These are phyloP conservation scores for Anguilla marmorata DNA, from an alignment of 2,797 vertebrate genomes.

Conservation along the genomic window DNA sequence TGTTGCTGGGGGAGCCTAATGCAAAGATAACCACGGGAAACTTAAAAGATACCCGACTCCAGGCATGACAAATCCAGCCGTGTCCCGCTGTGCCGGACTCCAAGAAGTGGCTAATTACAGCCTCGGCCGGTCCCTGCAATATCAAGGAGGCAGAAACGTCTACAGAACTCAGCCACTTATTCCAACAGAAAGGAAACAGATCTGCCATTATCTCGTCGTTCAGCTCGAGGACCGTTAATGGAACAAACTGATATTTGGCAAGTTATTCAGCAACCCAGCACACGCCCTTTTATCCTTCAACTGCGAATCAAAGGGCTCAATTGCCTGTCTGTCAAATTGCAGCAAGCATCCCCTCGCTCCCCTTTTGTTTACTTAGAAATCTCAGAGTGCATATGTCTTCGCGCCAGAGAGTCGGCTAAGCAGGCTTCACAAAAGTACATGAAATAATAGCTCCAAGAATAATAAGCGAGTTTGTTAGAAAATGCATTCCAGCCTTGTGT, in stretches of 20 bases:
- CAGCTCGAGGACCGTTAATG: not conserved
- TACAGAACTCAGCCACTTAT: not conserved
- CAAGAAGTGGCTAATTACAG: not conserved
- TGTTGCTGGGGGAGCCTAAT: not conserved
- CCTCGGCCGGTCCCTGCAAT: not conserved
- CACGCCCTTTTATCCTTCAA: not conserved
- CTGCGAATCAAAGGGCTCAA: not conserved
- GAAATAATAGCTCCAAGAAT: not conserved
- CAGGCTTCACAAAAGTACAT: not conserved
- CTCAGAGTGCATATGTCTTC: not conserved
- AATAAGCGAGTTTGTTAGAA: not conserved
- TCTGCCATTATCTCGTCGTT: not conserved
- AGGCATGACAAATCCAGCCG: not conserved
- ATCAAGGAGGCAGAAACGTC: not conserved
- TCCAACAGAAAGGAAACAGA: not conserved
- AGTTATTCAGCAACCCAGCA: not conserved
- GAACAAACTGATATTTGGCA: not conserved
- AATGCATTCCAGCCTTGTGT: not conserved
- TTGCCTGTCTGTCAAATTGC: not conserved
- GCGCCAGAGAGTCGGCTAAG: not conserved
- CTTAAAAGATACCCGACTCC: not conserved
- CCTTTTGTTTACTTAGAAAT: not conserved
- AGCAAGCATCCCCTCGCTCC: not conserved
- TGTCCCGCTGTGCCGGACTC: not conserved
- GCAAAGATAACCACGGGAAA: not conserved